A percentile compares a stretch with the other conserved stretches of the same genome.
These are phyloP conservation scores for Aphrocallistes beatrix DNA, from an alignment of 37 sponge, comb jelly and placozoan species.

Conservation along the genomic window DNA sequence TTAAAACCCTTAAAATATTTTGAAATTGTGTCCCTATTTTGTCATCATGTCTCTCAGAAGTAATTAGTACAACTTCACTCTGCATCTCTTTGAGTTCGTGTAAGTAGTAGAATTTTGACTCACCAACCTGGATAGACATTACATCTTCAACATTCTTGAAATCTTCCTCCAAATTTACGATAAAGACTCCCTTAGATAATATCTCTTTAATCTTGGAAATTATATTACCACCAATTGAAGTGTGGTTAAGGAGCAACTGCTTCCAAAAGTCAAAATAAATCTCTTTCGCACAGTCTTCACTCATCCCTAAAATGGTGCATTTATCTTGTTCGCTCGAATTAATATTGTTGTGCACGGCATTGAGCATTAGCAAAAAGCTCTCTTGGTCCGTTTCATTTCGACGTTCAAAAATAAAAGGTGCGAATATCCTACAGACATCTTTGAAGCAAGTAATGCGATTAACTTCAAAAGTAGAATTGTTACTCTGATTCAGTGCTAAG, in stretches of 20 bases:
- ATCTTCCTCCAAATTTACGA: neutral
- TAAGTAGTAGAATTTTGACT: neutral
- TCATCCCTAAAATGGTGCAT: neutral
- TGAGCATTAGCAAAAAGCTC: neutral
- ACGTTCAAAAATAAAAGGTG: neutral
- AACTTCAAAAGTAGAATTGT: neutral
- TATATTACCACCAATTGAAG: neutral
- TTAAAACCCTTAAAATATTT: neutral
- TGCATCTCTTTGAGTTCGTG: neutral
- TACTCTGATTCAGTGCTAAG: neutral
- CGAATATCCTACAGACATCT: neutral
- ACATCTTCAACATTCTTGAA: neutral
- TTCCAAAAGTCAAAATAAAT: neutral
- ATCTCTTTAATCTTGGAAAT: neutral
- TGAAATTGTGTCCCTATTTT: neutral
- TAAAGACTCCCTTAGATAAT: neutral
- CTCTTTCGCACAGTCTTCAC: neutral
- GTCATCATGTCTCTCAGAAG: neutral
- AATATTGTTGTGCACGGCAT: neutral
- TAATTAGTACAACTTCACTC: neutral
- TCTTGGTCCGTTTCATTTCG: neutral
- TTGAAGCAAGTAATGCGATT: conserved; percentile 13
- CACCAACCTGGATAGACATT: neutral
- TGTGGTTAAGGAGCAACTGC: neutral
- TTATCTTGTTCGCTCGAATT: neutral